Conservation (phyloP, 2,797 vertebrate species). For the Xiphorhynchus erythropygius region DNA sequence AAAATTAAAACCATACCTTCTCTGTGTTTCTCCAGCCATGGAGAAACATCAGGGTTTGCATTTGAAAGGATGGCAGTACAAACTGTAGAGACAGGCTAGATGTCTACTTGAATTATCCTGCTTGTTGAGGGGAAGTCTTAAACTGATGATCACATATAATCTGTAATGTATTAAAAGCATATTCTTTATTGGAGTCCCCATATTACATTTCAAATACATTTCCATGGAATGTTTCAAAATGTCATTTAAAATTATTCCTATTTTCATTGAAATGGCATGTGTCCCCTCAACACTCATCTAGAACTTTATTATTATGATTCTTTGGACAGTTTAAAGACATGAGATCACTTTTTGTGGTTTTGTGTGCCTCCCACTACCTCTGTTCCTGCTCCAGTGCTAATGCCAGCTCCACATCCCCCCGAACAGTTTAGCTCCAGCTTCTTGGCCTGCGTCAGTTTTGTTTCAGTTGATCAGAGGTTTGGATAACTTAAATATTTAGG, state of each 20-base stretch:
- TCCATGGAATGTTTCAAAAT: conserved; percentile 72
- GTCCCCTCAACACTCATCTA: conserved; percentile 68
- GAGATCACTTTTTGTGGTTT: conserved; percentile 69
- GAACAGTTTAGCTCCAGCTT: conserved; percentile 7
- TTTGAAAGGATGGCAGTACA: conserved; percentile 61
- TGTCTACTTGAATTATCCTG: conserved; percentile 72
- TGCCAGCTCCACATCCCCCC: conserved; percentile 7
- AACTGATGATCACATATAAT: conserved; percentile 73
- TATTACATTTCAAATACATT: conserved; percentile 76
- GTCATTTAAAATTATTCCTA: conserved; percentile 68
- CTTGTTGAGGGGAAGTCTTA: conserved; percentile 68
- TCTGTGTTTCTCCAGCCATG: conserved; percentile 45
- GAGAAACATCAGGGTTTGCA: conserved; percentile 59
- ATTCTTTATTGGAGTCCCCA: conserved; percentile 69
- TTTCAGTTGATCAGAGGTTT: conserved; percentile 48
- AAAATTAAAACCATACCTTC: conserved; percentile 74
- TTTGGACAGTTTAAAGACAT: conserved; percentile 70
- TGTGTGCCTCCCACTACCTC: conserved; percentile 43
- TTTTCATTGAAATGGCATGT: conserved; percentile 65
- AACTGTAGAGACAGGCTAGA: conserved; percentile 57
- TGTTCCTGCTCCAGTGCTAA: conserved; percentile 2
- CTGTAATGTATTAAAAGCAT: conserved; percentile 74
- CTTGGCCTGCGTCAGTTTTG: background rate
- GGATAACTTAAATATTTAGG: conserved; percentile 61
- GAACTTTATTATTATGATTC: conserved; percentile 66